phyloP scores from a whole-genome alignment of 2,888 invertebrate genomes.

The Agrypnus murinus region DNA sequence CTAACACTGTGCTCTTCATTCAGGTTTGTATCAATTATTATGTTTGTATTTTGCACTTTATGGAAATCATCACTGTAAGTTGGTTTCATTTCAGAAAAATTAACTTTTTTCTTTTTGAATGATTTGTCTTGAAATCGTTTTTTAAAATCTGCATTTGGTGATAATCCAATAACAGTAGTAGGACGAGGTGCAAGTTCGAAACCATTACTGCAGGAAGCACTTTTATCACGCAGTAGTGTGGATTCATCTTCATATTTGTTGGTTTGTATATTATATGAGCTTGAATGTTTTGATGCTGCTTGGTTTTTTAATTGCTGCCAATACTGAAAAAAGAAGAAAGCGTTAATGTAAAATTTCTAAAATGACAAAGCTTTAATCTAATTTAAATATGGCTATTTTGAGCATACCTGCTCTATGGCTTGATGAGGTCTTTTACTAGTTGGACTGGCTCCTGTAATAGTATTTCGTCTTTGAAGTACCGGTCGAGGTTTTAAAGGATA shows the following conservation, averaged over 20 bases:
- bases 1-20: conserved; percentile 68
- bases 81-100: conserved; percentile 64
- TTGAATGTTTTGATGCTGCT: conserved; percentile 70
- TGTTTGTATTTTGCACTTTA: conserved; percentile 18
- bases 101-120: conserved; percentile 65
- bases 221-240: conserved; percentile 82
- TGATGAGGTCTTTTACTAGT: conserved; percentile 77
- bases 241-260: conserved; percentile 70
- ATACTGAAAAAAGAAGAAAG: conserved; percentile 73
- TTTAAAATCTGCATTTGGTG: conserved; percentile 58
- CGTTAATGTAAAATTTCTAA: too few relatives aligned
- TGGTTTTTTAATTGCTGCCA: conserved; percentile 83
- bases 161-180: conserved; percentile 73
- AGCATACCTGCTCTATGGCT: conserved; percentile 79
- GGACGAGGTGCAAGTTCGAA: conserved; percentile 81
- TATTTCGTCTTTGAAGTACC: conserved; percentile 87
- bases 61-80: conserved; percentile 43
- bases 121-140: conserved; percentile 65
- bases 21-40: conserved; percentile 56
- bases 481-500: conserved; percentile 85
- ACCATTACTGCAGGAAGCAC: conserved; percentile 85
- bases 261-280: conserved; percentile 68
- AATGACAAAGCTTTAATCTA: background rate
- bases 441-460: conserved; percentile 90
- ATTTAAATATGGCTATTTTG: conserved; percentile 7